These are phyloP conservation scores for Megaceryle maxima DNA, from an alignment of 2,113 vertebrate species.

Conservation along the genomic window DNA sequence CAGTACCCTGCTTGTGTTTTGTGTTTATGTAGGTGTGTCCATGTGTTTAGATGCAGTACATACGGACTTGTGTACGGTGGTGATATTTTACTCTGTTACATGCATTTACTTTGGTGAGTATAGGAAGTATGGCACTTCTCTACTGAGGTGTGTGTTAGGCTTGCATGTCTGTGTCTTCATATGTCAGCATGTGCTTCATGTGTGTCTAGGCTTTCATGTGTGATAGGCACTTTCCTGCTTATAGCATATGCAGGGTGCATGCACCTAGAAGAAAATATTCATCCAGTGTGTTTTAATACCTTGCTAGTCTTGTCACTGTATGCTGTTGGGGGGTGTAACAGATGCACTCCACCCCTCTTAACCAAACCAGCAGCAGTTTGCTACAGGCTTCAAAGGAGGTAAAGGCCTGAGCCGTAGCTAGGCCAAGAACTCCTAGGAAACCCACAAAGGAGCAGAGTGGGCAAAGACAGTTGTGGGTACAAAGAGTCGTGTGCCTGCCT, in stretches of 20 bases:
- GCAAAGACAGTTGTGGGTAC: no score
- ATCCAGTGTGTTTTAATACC: neutral
- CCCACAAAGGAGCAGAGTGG: neutral
- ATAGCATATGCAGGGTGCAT: neutral
- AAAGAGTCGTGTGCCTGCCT: no score
- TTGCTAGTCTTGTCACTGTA: neutral
- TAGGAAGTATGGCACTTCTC: neutral
- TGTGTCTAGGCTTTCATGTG: neutral
- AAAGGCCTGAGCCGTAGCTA: neutral
- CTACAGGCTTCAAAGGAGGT: neutral
- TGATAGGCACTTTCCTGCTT: neutral
- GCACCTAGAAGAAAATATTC: neutral
- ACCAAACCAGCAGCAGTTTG: neutral
- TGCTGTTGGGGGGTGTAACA: neutral
- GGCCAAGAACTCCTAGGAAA: neutral
- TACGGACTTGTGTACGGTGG: accelerated
- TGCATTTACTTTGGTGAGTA: neutral
- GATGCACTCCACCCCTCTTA: neutral
- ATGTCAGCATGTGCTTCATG: accelerated
- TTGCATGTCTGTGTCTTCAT: neutral
- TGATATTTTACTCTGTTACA: neutral
- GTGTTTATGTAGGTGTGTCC: neutral
- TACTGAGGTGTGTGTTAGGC: neutral
- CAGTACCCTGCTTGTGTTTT: neutral
- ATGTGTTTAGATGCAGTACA: neutral